These are phyloP conservation scores for Drosophila asahinai DNA, from an alignment of 1,140 invertebrate genomes.

Conservation along the genomic window DNA sequence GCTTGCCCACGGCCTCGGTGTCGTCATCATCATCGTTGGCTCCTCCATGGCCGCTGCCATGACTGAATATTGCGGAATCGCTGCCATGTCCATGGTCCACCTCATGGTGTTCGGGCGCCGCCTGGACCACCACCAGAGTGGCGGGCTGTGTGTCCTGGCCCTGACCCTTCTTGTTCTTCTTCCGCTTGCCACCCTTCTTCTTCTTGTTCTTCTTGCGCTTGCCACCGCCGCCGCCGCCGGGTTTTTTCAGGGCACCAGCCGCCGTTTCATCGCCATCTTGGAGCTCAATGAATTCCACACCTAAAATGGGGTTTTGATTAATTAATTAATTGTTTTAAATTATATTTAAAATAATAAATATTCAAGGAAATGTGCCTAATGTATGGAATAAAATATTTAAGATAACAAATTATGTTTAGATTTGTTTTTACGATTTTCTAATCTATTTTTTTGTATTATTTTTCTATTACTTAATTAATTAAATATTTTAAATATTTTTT, in stretches of 20 bases:
- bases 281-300: conserved; percentile 77
- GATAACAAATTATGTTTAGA: too few relatives aligned
- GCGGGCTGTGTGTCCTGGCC: conserved; percentile 57
- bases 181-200: conserved; percentile 55
- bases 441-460: background rate
- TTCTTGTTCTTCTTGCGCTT: conserved; percentile 72
- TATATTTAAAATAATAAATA: too few relatives aligned
- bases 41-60: conserved; percentile 17
- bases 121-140: conserved; percentile 74
- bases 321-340: background rate
- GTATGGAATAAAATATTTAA: too few relatives aligned
- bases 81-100: conserved; percentile 46
- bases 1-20: conserved; percentile 28
- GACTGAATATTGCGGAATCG: conserved; percentile 43
- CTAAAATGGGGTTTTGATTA: background rate
- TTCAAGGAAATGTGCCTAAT: too few relatives aligned
- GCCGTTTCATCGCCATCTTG: conserved; percentile 51
- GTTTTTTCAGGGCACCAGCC: conserved; percentile 55
- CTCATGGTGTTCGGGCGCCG: conserved; percentile 68
- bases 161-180: conserved; percentile 60
- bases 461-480: background rate
- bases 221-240: conserved; percentile 52
- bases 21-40: conserved; percentile 27
- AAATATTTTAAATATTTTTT: background rate
- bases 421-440: too few relatives aligned